Percentiles rank a stretch among this genome's conserved stretches.
phyloP scores from a whole-genome alignment of 1,140 invertebrate species.

The Lasioglossum albipes region DNA sequence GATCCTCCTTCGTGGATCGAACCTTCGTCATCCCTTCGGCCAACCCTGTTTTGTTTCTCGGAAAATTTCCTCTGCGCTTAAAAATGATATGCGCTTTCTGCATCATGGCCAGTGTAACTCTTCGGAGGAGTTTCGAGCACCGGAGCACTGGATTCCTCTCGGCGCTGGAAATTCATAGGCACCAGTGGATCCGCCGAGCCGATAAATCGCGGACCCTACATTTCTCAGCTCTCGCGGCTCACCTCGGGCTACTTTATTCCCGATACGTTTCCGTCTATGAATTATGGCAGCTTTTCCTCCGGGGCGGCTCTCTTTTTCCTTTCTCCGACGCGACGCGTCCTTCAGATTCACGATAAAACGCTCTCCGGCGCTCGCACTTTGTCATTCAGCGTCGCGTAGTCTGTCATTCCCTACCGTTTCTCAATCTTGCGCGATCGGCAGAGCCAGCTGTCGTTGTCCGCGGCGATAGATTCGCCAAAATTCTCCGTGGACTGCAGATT shows the following conservation, averaged over 20 bases:
- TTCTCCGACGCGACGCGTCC: no score
- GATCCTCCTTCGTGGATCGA: neutral
- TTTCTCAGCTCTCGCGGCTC: neutral
- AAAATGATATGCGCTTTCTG: no score
- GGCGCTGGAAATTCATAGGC: neutral
- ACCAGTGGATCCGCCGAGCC: neutral
- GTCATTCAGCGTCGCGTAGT: neutral
- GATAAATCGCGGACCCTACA: neutral
- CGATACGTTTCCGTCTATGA: constrained; percentile 8
- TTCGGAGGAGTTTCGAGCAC: neutral
- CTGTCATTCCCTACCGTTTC: neutral
- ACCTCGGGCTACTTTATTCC: neutral
- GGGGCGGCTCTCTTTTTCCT: neutral
- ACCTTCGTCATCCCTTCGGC: neutral
- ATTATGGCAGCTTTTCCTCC: neutral
- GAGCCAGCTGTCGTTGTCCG: no score
- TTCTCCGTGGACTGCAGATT: no score
- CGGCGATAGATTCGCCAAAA: no score
- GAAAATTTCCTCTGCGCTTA: no score
- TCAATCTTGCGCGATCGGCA: neutral
- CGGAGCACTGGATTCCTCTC: neutral
- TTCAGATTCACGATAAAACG: neutral
- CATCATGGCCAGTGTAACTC: no score
- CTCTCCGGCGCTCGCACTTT: neutral
- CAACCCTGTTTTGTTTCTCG: neutral